phyloP scores from a whole-genome alignment of 2,888 invertebrate genomes.

The Ochropacha duplaris region DNA sequence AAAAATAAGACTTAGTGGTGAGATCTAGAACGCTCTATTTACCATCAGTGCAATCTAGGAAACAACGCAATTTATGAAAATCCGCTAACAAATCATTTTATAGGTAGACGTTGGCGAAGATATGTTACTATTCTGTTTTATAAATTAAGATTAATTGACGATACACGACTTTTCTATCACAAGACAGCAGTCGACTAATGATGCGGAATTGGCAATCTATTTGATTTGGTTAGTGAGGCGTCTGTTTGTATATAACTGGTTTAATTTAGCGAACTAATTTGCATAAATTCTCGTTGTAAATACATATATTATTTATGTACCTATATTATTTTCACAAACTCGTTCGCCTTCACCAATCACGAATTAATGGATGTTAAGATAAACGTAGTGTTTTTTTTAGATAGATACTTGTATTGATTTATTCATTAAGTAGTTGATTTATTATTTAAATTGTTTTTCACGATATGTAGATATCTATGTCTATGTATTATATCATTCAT shows the following conservation, averaged over 20 bases:
- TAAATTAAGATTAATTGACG: neutral
- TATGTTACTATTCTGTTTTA: neutral
- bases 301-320: too few relatives aligned
- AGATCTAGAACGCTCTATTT: neutral
- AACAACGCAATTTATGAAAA: neutral
- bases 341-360: neutral
- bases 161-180: neutral
- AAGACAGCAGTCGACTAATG: neutral
- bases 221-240: constrained; percentile 8
- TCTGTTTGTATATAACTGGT: constrained; percentile 4
- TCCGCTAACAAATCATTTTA: neutral
- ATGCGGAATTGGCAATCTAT: constrained; percentile 2
- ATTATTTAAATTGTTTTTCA: too few relatives aligned
- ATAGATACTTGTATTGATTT: neutral
- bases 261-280: constrained; percentile 2
- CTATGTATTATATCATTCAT: too few relatives aligned
- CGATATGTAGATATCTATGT: too few relatives aligned
- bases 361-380: neutral
- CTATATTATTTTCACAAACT: neutral
- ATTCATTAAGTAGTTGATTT: too few relatives aligned
- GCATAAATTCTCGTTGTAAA: neutral
- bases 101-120: neutral
- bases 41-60: neutral
- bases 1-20: neutral
- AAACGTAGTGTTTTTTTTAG: neutral